phyloP scores from a whole-genome alignment of 2,888 invertebrate species.

The Drosophila pseudotalamancana region DNA sequence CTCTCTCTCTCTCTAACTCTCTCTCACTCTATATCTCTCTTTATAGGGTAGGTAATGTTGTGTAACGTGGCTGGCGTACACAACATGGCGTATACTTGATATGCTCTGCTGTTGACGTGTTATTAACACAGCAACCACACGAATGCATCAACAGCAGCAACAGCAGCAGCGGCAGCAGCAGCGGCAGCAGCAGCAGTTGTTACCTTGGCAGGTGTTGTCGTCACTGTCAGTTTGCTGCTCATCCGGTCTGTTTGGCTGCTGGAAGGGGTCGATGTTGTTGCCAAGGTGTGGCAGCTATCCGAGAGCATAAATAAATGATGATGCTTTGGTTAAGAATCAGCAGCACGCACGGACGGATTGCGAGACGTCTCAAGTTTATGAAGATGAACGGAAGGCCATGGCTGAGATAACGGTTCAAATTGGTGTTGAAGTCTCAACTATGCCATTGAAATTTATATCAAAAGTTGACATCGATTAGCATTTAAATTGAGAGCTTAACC shows the following conservation, averaged over 20 bases:
- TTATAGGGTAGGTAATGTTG: conserved; percentile 11
- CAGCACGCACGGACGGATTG: conserved; percentile 47
- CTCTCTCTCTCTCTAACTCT: no score
- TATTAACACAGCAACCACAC: conserved; percentile 69
- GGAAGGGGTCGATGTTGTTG: no score
- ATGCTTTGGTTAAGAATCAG: conserved; percentile 65
- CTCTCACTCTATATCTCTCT: no score
- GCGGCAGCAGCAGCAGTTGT: neutral
- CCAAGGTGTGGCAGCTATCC: conserved; percentile 22
- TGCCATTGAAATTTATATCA: neutral
- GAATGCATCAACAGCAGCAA: conserved; percentile 48
- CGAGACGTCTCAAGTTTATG: conserved; percentile 32
- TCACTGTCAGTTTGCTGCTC: conserved; percentile 31
- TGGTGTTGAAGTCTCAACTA: conserved; percentile 4
- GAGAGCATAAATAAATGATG: conserved; percentile 75
- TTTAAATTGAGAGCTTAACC: no score
- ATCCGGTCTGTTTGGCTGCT: neutral
- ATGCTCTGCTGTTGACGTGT: conserved; percentile 63
- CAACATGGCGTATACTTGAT: conserved; percentile 66
- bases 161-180: conserved; percentile 3
- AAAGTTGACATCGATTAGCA: neutral
- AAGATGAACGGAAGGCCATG: conserved; percentile 32
- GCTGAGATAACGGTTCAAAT: conserved; percentile 18
- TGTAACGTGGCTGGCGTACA: conserved; percentile 32
- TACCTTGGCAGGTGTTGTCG: conserved; percentile 63